Conservation (phyloP, 2,797 vertebrate species). For the Argyrosomus regius region DNA sequence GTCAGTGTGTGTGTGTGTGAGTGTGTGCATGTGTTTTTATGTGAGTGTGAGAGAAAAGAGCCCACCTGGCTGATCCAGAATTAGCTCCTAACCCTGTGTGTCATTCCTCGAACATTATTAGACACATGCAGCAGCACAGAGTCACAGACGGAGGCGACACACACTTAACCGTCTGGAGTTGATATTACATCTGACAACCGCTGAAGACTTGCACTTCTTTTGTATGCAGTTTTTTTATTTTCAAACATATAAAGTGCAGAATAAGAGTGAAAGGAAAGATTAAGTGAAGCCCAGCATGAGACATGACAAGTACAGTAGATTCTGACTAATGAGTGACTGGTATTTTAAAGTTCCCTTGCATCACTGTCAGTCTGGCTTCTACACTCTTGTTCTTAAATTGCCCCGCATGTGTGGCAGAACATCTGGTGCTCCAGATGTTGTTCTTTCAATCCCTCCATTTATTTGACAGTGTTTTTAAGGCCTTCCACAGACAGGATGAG, state of each 20-base stretch:
- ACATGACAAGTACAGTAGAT: background rate
- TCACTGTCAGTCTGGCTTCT: background rate
- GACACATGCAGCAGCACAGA: conserved; percentile 45
- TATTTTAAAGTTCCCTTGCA: background rate
- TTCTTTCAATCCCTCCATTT: background rate
- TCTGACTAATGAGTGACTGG: background rate
- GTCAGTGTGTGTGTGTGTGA: conserved; percentile 40
- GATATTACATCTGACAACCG: background rate
- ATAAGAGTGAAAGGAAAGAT: background rate
- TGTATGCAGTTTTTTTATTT: background rate
- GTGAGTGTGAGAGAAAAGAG: conserved; percentile 5
- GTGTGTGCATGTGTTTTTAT: conserved; percentile 4
- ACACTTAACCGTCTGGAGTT: background rate
- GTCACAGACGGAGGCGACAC: conserved; percentile 31
- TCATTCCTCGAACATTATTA: conserved; percentile 59
- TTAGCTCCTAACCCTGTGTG: conserved; percentile 64
- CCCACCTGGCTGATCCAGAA: conserved; percentile 78
- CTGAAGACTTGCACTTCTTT: background rate
- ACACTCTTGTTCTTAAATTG: background rate
- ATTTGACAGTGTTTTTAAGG: background rate
- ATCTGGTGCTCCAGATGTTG: background rate
- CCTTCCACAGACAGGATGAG: background rate
- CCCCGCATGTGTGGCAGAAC: background rate
- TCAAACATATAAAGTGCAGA: background rate
- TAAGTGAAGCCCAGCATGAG: background rate